Evolutionary conservation across 2,888 invertebrate species (phyloP).

Genomic region (Esperia sulphurella): DNA sequence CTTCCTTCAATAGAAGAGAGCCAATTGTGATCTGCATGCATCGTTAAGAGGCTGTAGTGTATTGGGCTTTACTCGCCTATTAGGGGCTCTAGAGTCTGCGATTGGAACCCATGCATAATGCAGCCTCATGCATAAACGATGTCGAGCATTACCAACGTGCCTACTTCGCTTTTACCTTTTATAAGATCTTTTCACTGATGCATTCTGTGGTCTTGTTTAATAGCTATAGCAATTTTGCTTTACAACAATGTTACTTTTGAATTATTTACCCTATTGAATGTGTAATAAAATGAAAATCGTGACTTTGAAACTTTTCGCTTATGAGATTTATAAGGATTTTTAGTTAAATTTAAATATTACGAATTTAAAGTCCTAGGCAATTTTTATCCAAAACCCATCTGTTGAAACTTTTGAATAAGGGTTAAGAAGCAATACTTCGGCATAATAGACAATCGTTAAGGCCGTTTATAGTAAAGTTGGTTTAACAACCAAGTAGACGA

Average conservation of each 20-base stretch:
- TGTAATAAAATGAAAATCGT: no score
- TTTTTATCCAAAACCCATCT: no score
- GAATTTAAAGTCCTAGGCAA: not conserved
- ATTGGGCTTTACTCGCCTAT: constrained; percentile 41
- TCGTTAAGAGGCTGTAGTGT: constrained; percentile 22
- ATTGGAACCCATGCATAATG: constrained; percentile 68
- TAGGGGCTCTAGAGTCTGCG: constrained; percentile 42
- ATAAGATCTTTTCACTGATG: constrained; percentile 39
- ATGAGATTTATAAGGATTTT: no score
- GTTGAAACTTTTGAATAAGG: constrained; percentile 15
- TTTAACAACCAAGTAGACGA: constrained; percentile 39
- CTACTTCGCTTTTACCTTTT: constrained; percentile 47
- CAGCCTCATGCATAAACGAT: constrained; percentile 64
- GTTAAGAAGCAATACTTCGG: not conserved
- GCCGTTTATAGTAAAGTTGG: constrained; percentile 41
- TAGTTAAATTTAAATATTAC: no score
- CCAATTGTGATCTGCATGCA: constrained; percentile 23
- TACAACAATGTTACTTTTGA: constrained; percentile 5
- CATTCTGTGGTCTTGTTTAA: constrained; percentile 32
- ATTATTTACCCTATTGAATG: no score
- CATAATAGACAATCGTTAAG: constrained; percentile 31
- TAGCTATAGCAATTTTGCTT: constrained; percentile 32
- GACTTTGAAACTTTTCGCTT: no score
- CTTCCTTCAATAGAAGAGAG: constrained; percentile 24
- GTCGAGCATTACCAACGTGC: constrained; percentile 44